Conservation (phyloP, 2,797 vertebrate species). For the Xenopus petersii region DNA sequence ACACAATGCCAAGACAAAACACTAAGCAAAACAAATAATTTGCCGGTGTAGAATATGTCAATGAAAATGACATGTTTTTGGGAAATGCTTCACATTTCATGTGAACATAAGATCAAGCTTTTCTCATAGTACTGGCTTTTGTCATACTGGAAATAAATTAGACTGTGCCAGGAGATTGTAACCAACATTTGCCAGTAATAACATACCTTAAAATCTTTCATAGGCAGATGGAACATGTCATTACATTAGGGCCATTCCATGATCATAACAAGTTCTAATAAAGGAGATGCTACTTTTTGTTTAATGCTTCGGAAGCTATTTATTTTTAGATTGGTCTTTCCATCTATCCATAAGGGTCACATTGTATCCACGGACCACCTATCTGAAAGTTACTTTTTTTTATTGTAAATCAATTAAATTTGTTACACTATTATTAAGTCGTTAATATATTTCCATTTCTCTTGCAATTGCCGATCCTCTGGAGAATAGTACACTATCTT, state of each 20-base stretch:
- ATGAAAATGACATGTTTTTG: constrained; percentile 25
- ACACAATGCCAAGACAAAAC: constrained; percentile 7
- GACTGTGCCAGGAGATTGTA: constrained; percentile 45
- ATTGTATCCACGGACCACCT: no score
- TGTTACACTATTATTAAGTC: no score
- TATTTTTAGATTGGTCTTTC: no score
- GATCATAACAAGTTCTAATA: no score
- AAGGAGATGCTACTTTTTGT: no score
- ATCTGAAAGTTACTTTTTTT: no score
- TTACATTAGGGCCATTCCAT: background rate
- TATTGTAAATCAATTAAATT: no score
- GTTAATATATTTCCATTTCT: no score
- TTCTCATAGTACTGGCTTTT: constrained; percentile 48
- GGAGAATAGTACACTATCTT: no score
- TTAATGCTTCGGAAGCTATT: no score
- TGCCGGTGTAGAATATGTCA: constrained; percentile 34
- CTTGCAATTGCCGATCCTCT: no score
- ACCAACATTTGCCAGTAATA: constrained; percentile 47
- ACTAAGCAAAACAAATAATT: background rate
- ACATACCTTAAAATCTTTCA: constrained; percentile 29
- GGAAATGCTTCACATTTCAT: constrained; percentile 47
- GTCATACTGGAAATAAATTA: constrained; percentile 44
- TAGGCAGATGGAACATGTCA: constrained; percentile 21
- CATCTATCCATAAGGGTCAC: no score
- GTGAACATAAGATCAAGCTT: constrained; percentile 55